Percentiles rank a stretch among this genome's conserved stretches.
These are phyloP conservation scores for Cydia pomonella DNA, from an alignment of 1,140 invertebrate genomes.

Conservation along the genomic window DNA sequence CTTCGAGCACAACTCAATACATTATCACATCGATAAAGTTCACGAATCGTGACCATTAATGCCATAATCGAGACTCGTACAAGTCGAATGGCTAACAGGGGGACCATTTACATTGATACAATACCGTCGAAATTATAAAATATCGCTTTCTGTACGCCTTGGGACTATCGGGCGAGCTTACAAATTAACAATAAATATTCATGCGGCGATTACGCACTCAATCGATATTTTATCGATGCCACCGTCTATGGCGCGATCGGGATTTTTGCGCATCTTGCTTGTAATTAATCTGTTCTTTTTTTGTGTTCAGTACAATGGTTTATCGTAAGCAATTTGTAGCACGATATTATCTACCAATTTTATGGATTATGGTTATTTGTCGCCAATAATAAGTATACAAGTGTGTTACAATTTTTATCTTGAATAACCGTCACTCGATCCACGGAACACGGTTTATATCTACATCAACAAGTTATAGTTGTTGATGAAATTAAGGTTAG, in stretches of 20 bases:
- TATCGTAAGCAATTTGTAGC: neutral
- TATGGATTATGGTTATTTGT: neutral
- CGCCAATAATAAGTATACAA: too few species aligned
- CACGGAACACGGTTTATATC: too few species aligned
- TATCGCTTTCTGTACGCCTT: slow-evolving; percentile 58
- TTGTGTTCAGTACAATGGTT: slow-evolving; percentile 14
- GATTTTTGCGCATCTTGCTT: slow-evolving; percentile 39
- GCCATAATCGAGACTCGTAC: slow-evolving; percentile 42
- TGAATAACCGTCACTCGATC: too few species aligned
- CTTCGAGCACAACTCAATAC: neutral
- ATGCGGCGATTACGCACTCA: slow-evolving; percentile 47
- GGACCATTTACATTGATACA: slow-evolving; percentile 51
- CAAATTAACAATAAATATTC: slow-evolving; percentile 75
- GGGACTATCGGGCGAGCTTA: slow-evolving; percentile 60
- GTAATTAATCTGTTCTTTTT: slow-evolving; percentile 32
- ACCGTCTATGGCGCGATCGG: slow-evolving; percentile 40
- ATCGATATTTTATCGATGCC: slow-evolving; percentile 45
- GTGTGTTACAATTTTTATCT: too few species aligned
- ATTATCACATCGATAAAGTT: slow-evolving; percentile 20
- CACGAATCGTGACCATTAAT: slow-evolving; percentile 48
- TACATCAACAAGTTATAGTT: too few species aligned
- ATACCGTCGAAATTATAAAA: slow-evolving; percentile 59
- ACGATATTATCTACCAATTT: neutral
- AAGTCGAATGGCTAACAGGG: slow-evolving; percentile 41
- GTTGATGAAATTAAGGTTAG: too few species aligned